These are phyloP conservation scores for Prionailurus bengalensis DNA, from an alignment of 2,113 vertebrate genomes.

Conservation along the genomic window DNA sequence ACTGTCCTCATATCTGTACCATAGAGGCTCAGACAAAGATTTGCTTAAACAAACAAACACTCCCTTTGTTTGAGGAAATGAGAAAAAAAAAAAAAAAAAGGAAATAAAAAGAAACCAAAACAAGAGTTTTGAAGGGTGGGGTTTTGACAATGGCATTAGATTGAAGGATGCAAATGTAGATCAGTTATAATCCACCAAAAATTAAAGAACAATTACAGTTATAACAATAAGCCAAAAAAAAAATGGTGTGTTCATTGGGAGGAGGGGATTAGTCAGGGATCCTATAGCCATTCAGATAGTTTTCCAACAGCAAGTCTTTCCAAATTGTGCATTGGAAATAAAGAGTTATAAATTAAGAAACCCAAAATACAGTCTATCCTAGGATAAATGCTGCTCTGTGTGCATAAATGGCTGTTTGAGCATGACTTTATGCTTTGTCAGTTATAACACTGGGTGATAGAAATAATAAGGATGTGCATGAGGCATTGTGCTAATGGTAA, in stretches of 20 bases:
- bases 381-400: not conserved
- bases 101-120: not conserved
- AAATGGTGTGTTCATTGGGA: fast-evolving
- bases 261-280: not conserved
- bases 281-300: not conserved
- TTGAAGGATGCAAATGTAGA: not conserved
- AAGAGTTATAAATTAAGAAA: not conserved
- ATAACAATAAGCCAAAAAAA: not conserved
- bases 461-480: not conserved
- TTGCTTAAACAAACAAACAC: not conserved
- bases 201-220: not conserved
- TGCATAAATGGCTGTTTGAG: not conserved
- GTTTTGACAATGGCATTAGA: not conserved
- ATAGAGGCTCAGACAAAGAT: not conserved
- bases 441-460: not conserved
- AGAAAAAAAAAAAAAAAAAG: slow-evolving; percentile 30
- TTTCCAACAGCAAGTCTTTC: not conserved
- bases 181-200: not conserved
- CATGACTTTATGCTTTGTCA: not conserved
- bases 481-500: not conserved
- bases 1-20: not conserved
- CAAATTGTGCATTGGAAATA: not conserved
- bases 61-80: not conserved
- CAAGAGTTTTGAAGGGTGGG: not conserved
- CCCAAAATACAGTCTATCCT: not conserved